Evolutionary conservation across 2,888 invertebrate genomes (phyloP), one percentile per base, ranked within the genome.

Genomic region (Rhopalosiphum nymphaeae): DNA sequence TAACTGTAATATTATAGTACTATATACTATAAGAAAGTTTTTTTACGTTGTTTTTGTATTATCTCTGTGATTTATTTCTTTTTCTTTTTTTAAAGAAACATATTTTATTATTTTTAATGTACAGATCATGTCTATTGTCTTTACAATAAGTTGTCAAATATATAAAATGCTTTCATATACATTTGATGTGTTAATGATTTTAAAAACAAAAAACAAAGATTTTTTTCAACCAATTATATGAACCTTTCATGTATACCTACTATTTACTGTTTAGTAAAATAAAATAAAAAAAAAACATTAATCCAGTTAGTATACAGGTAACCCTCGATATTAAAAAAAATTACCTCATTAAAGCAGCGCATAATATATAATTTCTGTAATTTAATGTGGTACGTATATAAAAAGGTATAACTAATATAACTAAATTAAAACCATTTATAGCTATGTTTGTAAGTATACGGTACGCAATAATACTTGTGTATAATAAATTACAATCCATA

Each of bases 21-120:
- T 89, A 53, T 2, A 46, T 78, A 78, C 78, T 56, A 57, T 93
- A 89, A 89, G 84, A 85, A 93, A 46, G 89, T 89, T 93, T 92
- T 91, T 93, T 85, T 87, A 93, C 89, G 89, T 93, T 93, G 93
- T 90, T 93, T 93, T 93, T 89, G 53, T 93, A 93, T 61, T 57
- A 61, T 93, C 56, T 93, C 93, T 93, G 89, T 93, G 93, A 90
- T 89, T 90, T 89, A 90, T 85, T 93, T 85, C 4, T 57, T 84
- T 89, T 93, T 53, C 26, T 87, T 88, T 92, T 56, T 78, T 93
- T 53, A 53, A 88, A 92, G 53, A 88, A 88, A 67, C 67, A 53
- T 92, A 88, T 92, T 92, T 92, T 92, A 92, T 88, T 67, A 88
- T 88, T 88, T 91, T 10, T 86, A 93, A 84, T 90, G 93, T 93